Conservation (phyloP, 2,113 vertebrate species). For the Tenebrosternarchus preto region DNA sequence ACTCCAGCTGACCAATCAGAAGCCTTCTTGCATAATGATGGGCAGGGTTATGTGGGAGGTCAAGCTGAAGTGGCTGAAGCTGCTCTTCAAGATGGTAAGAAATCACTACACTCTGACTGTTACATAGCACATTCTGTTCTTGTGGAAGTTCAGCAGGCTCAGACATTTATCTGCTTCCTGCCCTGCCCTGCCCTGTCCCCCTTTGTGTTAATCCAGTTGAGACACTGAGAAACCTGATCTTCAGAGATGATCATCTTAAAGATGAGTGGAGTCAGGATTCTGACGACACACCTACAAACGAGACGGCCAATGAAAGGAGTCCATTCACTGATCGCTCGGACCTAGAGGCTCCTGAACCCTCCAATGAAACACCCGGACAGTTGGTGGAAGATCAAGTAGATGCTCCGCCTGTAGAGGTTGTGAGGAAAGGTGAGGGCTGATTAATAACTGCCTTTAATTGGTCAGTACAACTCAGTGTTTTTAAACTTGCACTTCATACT, state of each 20-base stretch:
- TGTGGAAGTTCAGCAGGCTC: not conserved
- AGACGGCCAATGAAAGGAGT: constrained; percentile 60
- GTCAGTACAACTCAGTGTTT: not conserved
- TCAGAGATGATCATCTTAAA: constrained; percentile 65
- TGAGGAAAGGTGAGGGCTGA: constrained; percentile 71
- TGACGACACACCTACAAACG: constrained; percentile 72
- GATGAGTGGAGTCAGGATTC: constrained; percentile 72
- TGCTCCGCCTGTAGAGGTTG: constrained; percentile 57
- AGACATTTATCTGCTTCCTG: not conserved
- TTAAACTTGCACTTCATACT: no score
- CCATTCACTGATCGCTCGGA: constrained; percentile 45
- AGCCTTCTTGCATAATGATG: constrained; percentile 32
- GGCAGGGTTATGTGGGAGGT: not conserved
- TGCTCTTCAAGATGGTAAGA: constrained; percentile 72
- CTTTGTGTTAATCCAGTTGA: constrained; percentile 63
- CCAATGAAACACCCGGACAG: constrained; percentile 47
- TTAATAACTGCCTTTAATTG: not conserved
- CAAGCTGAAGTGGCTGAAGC: constrained; percentile 65
- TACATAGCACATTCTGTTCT: not conserved
- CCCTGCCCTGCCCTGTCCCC: no score
- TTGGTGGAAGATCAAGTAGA: constrained; percentile 55
- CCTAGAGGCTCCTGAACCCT: constrained; percentile 58
- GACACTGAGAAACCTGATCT: constrained; percentile 69
- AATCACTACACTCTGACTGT: not conserved
- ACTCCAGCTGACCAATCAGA: constrained; percentile 53